phyloP scores from a whole-genome alignment of 2,797 vertebrate genomes.

The Lepus townsendii region DNA sequence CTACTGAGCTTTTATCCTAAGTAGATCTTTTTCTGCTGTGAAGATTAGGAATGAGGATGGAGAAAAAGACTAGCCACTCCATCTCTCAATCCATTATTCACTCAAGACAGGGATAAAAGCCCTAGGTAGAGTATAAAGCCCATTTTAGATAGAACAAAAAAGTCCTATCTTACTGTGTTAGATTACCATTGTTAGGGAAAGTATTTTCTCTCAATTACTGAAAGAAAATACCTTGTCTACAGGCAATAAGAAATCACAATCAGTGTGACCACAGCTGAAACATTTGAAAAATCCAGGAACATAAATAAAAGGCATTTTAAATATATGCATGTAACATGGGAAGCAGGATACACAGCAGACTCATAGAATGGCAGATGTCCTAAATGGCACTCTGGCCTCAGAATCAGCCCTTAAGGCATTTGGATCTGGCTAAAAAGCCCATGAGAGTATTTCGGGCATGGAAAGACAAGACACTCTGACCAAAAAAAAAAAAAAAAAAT shows the following conservation, averaged over 20 bases:
- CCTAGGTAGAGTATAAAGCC: conserved; percentile 25
- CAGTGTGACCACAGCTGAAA: not conserved
- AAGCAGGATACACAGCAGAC: too few species aligned
- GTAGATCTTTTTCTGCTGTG: conserved; percentile 34
- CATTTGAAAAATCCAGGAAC: not conserved
- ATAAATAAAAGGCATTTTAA: conserved; percentile 9
- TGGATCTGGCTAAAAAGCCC: too few species aligned
- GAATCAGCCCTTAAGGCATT: too few species aligned
- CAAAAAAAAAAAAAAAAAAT: not conserved
- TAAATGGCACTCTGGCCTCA: too few species aligned
- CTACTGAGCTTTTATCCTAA: not conserved
- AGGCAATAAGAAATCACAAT: conserved; percentile 12
- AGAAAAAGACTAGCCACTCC: not conserved
- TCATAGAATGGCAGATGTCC: too few species aligned
- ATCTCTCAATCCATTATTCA: conserved; percentile 64
- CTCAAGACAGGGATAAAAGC: conserved; percentile 56
- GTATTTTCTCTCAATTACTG: conserved; percentile 47
- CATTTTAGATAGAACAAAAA: not conserved
- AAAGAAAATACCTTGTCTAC: conserved; percentile 39
- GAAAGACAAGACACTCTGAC: too few species aligned
- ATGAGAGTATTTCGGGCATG: too few species aligned
- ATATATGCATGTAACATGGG: not conserved
- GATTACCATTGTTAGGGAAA: conserved; percentile 42
- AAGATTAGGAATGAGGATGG: not conserved
- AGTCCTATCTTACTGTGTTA: not conserved